phyloP scores from a whole-genome alignment of 2,797 vertebrate genomes.

The Malurus leucopterus region DNA sequence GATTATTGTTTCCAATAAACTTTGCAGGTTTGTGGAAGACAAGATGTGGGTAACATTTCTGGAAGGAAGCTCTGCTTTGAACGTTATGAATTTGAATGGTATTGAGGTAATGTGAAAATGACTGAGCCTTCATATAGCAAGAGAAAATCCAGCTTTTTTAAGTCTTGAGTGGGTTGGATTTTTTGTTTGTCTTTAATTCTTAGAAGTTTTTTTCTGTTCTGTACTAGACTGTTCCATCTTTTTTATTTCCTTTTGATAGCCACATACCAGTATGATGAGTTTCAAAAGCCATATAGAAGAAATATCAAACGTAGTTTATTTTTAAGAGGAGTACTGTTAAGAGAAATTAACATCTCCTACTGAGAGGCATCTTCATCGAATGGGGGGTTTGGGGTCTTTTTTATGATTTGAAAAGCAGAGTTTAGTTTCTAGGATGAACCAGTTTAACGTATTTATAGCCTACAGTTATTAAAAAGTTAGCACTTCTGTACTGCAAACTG shows the following conservation, averaged over 20 bases:
- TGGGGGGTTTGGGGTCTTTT: neutral
- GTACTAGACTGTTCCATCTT: neutral
- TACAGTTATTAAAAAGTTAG: neutral
- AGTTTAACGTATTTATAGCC: neutral
- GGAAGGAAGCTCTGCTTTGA: constrained; percentile 93
- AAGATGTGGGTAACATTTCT: constrained; percentile 99
- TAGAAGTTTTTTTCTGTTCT: neutral
- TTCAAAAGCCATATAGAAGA: neutral
- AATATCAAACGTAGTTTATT: neutral
- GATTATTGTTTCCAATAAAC: neutral
- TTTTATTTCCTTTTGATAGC: neutral
- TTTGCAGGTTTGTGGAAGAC: constrained; percentile 91
- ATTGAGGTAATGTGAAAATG: constrained; percentile 71
- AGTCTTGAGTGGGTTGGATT: neutral
- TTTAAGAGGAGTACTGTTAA: neutral
- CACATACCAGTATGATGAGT: neutral
- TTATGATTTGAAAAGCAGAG: neutral
- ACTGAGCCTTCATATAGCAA: neutral
- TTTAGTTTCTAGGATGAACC: neutral
- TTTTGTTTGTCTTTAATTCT: neutral
- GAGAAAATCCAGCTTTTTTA: neutral
- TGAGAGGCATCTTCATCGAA: neutral
- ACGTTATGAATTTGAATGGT: constrained; percentile 83
- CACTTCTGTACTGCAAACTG: neutral
- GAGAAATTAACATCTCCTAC: neutral